Conservation (phyloP, 2,888 invertebrate species). For the Lasius platythorax region DNA sequence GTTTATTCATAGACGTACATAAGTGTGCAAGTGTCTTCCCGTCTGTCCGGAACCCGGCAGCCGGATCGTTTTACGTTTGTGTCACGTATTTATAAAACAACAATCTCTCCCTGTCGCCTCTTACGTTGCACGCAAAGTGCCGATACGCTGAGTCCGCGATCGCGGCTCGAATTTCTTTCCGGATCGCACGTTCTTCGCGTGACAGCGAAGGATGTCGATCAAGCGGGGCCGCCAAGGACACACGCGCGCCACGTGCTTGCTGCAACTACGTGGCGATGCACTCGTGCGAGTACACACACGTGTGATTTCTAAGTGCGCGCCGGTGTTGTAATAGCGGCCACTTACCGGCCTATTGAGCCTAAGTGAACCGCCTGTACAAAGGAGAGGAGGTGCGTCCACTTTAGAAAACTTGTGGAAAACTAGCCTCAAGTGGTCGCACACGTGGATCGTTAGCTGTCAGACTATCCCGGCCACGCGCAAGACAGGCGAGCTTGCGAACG, state of each 20-base stretch:
- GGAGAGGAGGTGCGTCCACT: slow-evolving; percentile 43
- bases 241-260: slow-evolving; percentile 59
- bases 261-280: slow-evolving; percentile 49
- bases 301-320: slow-evolving; percentile 33
- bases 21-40: slow-evolving; percentile 21
- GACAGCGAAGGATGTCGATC: slow-evolving; percentile 44
- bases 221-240: slow-evolving; percentile 56
- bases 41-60: slow-evolving; percentile 31
- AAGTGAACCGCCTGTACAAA: slow-evolving; percentile 54
- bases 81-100: slow-evolving; percentile 46
- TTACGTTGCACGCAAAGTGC: neutral
- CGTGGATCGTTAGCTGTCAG: slow-evolving; percentile 45
- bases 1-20: slow-evolving; percentile 44
- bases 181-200: slow-evolving; percentile 30
- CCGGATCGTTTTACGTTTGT: slow-evolving; percentile 48
- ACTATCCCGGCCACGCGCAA: slow-evolving; percentile 23
- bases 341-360: slow-evolving; percentile 41
- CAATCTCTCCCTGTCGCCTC: too few relatives aligned
- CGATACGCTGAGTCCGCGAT: slow-evolving; percentile 46
- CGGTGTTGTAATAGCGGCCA: slow-evolving; percentile 49
- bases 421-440: slow-evolving; percentile 41
- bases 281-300: slow-evolving; percentile 36
- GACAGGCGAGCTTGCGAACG: neutral
- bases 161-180: slow-evolving; percentile 33
- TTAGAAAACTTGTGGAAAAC: slow-evolving; percentile 54